These are phyloP conservation scores for Phrynosoma platyrhinos DNA, from an alignment of 2,113 vertebrate species.

Conservation along the genomic window DNA sequence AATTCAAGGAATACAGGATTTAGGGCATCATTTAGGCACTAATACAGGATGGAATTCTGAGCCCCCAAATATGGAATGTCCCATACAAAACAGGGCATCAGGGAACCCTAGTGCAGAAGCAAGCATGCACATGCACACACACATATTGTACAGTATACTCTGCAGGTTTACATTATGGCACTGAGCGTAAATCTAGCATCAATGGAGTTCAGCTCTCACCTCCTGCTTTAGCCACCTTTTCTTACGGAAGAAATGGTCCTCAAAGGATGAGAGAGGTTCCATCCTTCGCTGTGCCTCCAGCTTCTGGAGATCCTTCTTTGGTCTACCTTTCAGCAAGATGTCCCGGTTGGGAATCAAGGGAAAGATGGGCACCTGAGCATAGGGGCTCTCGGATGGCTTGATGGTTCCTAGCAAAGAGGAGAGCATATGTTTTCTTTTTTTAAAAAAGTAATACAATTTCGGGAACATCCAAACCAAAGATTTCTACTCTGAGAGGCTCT, in stretches of 20 bases:
- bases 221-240: constrained; percentile 59
- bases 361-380: constrained; percentile 67
- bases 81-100: too few species aligned
- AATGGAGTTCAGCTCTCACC: constrained; percentile 48
- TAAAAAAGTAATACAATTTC: neutral
- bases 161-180: neutral
- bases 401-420: constrained; percentile 43
- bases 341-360: constrained; percentile 58
- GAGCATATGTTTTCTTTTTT: neutral
- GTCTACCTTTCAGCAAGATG: constrained; percentile 33
- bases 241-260: constrained; percentile 52
- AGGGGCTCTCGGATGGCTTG: constrained; percentile 56
- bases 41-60: too few species aligned
- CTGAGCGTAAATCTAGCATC: neutral
- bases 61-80: too few species aligned
- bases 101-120: too few species aligned
- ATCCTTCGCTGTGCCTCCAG: constrained; percentile 55
- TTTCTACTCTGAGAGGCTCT: neutral
- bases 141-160: neutral
- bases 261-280: constrained; percentile 47
- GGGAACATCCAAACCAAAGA: neutral
- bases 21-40: too few species aligned
- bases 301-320: constrained; percentile 57
- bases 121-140: neutral
- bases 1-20: too few species aligned